phyloP scores from a whole-genome alignment of 2,113 vertebrate species.

The Daubentonia madagascariensis region DNA sequence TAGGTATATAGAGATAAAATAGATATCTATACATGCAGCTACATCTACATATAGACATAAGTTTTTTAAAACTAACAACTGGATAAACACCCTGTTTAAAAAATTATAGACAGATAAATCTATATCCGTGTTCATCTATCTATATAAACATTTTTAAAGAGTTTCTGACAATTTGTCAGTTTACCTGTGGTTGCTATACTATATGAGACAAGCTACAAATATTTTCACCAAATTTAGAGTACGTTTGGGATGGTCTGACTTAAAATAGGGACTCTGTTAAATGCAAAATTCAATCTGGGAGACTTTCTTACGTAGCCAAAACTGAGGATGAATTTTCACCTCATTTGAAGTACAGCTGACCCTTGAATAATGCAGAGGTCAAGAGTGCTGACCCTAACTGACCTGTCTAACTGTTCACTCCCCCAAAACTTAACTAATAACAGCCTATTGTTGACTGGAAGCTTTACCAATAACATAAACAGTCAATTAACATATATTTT shows the following conservation, averaged over 20 bases:
- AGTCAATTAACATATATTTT: neutral
- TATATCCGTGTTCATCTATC: neutral
- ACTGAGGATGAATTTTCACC: neutral
- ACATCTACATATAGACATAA: neutral
- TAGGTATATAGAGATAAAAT: neutral
- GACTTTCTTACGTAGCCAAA: neutral
- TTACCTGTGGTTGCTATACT: neutral
- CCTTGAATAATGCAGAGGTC: neutral
- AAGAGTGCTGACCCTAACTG: neutral
- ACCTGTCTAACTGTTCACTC: neutral
- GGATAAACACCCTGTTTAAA: neutral
- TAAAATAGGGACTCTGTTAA: neutral
- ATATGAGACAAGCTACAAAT: neutral
- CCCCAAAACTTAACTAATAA: neutral
- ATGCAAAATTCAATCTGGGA: neutral
- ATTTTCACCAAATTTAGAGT: slow-evolving; percentile 19
- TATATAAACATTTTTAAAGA: slow-evolving; percentile 15
- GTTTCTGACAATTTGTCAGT: neutral
- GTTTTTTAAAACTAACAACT: neutral
- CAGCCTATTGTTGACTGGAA: neutral
- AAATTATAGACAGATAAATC: neutral
- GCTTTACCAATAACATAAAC: neutral
- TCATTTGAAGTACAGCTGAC: neutral
- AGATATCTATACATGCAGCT: neutral
- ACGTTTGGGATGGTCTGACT: neutral